Base-by-base conservation (phyloP, 2,113 vertebrate genomes). In the Ia io region DNA sequence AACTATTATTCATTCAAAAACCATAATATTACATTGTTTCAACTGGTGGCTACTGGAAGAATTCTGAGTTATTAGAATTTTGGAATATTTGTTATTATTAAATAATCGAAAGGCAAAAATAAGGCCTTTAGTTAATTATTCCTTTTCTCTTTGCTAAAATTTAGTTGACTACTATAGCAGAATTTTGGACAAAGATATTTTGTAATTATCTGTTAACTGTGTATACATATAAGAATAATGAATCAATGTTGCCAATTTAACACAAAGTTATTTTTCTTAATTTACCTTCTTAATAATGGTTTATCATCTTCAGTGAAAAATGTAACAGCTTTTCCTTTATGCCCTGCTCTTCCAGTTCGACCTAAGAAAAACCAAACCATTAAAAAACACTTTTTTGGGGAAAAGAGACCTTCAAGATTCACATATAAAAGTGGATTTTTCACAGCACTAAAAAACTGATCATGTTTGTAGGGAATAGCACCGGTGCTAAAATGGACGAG, bases 241-340 rank as follows among this genome's bases (percentile, higher is more conserved):
- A 95, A 56, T 13, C 22, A 76, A 67, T 59, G 65, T 22, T 95
- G 23, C 28, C 65, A 92, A 71, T 37, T 83, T 76, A 88, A 76
- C 49, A 70, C 22, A n/a, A 2, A 44, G 44, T 9, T 77, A 47
- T 9, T 74, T 90, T 89, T 89, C 92, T 49, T 25, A 74, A 67
- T 7, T 91, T 98, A 99, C 99, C 99, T 99, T 97, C 99, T 98
- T 92, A 99, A 97, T 87, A 99, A 98, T 30, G 99, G 99, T 95
- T 99, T 99, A 96, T 99, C 99, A 59, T 99, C 98, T 96, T 99
- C 99, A 84, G 99, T 99, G 86, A 99, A 99, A 97, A 99, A 99
- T n/a, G 99, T 99, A 95, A 99, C 83, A 35, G 99, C 99, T 95
- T 98, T 99, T 93, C 99, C 99, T 63, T 84, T 98, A 97, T 99